Evolutionary conservation across 92 coral and sea anemone species (phyloP).

Genomic region (Anthopleura xanthogrammica): DNA sequence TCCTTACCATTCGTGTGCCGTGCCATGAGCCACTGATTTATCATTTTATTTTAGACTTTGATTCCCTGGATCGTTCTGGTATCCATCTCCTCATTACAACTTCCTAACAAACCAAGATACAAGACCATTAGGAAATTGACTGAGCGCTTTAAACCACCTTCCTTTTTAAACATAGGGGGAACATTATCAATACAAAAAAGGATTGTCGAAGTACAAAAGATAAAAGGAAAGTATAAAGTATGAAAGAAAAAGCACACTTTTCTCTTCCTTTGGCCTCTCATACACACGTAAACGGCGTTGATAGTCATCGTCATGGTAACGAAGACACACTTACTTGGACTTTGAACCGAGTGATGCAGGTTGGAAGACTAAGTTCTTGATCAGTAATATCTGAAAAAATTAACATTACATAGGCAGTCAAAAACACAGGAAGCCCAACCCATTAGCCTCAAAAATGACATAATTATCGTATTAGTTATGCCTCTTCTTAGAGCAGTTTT

Average conservation of each 20-base stretch:
- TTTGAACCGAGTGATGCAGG: slow-evolving; percentile 65
- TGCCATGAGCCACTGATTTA: background rate
- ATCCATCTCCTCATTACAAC: slow-evolving; percentile 89
- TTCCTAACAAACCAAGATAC: slow-evolving; percentile 48
- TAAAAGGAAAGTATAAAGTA: too few species aligned
- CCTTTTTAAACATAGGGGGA: too few species aligned
- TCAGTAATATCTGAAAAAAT: slow-evolving; percentile 48
- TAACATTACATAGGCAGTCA: background rate
- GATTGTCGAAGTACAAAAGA: too few species aligned
- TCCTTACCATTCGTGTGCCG: too few species aligned
- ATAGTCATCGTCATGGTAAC: background rate
- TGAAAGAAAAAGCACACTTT: too few species aligned
- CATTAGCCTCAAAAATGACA: too few species aligned
- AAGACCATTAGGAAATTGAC: background rate
- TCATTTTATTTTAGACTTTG: slow-evolving; percentile 26
- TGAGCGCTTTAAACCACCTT: too few species aligned
- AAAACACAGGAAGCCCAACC: background rate
- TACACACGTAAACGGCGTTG: too few species aligned
- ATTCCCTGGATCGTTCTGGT: slow-evolving; percentile 86
- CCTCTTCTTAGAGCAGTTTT: too few species aligned
- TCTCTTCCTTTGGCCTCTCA: too few species aligned
- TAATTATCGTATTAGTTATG: too few species aligned
- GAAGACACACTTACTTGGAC: slow-evolving; percentile 57
- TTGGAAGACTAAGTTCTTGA: slow-evolving; percentile 62
- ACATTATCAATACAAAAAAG: background rate